A percentile compares a stretch with the other conserved stretches of the same genome.
Conservation (phyloP, 2,888 invertebrate genomes). For the Melanchra persicariae region DNA sequence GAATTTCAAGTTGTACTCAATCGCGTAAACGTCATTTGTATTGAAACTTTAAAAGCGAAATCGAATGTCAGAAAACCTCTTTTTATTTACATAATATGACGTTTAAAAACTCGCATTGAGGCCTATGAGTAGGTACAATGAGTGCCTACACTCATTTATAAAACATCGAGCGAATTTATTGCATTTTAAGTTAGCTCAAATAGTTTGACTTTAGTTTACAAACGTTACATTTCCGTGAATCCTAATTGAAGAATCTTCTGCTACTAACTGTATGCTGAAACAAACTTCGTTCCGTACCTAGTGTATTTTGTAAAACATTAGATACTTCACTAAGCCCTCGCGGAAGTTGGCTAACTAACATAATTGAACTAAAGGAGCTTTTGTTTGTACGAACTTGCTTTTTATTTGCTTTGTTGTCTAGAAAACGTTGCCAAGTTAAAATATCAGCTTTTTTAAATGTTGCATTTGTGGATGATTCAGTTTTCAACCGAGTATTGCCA, state of each 20-base stretch:
- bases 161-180: too few species aligned
- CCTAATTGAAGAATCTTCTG: constrained; percentile 26
- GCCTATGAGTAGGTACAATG: too few species aligned
- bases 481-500: background rate
- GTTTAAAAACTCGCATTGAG: too few species aligned
- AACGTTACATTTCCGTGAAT: background rate
- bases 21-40: too few species aligned
- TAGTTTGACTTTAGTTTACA: background rate
- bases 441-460: constrained; percentile 32
- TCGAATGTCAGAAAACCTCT: too few species aligned
- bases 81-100: too few species aligned
- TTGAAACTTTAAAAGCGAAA: too few species aligned
- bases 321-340: constrained; percentile 43
- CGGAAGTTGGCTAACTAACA: constrained; percentile 53
- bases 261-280: constrained; percentile 26
- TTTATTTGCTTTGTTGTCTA: constrained; percentile 46
- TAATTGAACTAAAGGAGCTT: constrained; percentile 56
- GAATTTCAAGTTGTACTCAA: too few species aligned
- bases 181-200: background rate
- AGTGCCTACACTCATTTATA: too few species aligned
- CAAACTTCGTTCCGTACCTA: constrained; percentile 43
- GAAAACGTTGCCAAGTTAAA: constrained; percentile 53
- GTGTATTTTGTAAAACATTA: constrained; percentile 53
- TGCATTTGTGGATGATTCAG: background rate
- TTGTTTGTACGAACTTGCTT: constrained; percentile 53